Base-by-base conservation (phyloP, 2,113 vertebrate species). In the Odobenus rosmarus region DNA sequence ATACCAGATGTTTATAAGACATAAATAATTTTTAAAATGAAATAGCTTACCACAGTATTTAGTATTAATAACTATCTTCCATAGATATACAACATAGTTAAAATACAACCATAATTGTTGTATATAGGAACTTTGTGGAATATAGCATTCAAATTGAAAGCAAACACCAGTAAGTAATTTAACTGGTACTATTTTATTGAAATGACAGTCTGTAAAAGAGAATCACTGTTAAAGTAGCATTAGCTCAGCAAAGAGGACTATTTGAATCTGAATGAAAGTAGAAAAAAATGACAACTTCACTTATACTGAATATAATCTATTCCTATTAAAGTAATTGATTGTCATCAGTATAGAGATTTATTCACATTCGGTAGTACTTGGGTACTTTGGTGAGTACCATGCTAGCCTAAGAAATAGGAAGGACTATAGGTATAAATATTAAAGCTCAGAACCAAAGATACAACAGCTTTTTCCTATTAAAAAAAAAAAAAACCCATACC, bases 161-260 rank as follows among this genome's bases (percentile, higher is more conserved):
- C 62, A 92, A 82, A 83, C 39, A 95, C 55, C 88, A 62, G 36
- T 64, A 67, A 69, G 36, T 93, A 90, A 69, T 46, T 79, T 31
- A 72, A 79, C 61, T 95, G 28, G 53, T 76, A 96, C 74, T 94
- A 31, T 79, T 81, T 96, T 91, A 89, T 18, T 94, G 92, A 96
- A 95, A 82, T 77, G 77, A 96, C 28, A 46, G 5, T 95, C 31
- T 93, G 95, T 87, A 97, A 97, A 97, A 90, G 55, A 76, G 57
- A 55, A 87, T 91, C 49, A 85, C 16, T 62, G 49, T 81, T 79
- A 72, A 79, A 64, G 87, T 71, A 97, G 69, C 71, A n/a, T 84
- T 88, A 81, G 24, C 46, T 90, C 88, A 93, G 69, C 69, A 46
- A 89, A 67, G 16, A 89, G 53, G 61, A 95, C 33, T 90, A 39